Base-by-base conservation (phyloP, 2,113 vertebrate genomes). In the Eulemur rufifrons region DNA sequence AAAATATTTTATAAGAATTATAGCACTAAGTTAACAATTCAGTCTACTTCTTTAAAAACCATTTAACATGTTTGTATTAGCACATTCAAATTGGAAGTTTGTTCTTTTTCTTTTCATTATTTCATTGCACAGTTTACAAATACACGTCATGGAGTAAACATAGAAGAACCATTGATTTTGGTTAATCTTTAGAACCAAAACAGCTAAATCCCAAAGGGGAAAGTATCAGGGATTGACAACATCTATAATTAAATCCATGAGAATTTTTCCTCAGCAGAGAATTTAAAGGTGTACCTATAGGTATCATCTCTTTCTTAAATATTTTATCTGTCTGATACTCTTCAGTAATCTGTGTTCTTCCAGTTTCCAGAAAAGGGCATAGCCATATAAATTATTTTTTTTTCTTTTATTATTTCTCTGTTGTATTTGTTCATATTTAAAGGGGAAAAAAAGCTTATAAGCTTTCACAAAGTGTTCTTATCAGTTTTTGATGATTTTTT, bases 161-260 rank as follows among this genome's bases (percentile, higher is more conserved):
- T 88, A 66, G 21, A 95, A 96, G 34, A 39, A 3, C 89, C 45
- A 94, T 80, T 97, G 37, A 66, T 97, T 98, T 98, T 92, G 95
- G 78, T 96, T 95, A 93, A 6, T 0, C 32, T 97, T 98, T 96
- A 96, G 93, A 98, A 98, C 97, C 98, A 99, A 99, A 98, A 98
- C 86, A 98, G 97, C 98, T 99, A 98, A 98, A 99, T 99, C 98
- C 99, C 99, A 99, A 99, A 99, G 98, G 98, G 95, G 92, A 94
- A 97, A 87, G 66, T 89, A 96, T 94, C 96, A 98, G 94, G 91
- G 97, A 96, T 87, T 91, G 96, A 91, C 83, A 95, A 32, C 68
- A 95, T 97, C 96, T 97, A 82, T 86, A 92, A 73, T 71, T 37
- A 37, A 97, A 97, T 93, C 90, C 95, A 91, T 95, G 94, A 95